Conservation (phyloP, 2,113 vertebrate genomes). For the Taurulus bubalis region DNA sequence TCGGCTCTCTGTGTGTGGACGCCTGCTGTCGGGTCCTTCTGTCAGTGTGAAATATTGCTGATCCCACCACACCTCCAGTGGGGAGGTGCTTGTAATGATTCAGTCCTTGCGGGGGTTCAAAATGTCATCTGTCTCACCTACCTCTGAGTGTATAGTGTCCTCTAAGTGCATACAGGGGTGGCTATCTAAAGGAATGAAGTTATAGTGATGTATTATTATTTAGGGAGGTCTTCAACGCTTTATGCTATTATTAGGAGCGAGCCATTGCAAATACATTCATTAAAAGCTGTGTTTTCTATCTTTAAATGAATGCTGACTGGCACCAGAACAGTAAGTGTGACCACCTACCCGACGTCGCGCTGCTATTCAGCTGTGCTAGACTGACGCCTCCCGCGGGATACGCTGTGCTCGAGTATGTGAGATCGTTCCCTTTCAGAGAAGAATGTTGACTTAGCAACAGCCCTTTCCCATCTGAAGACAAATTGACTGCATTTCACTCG, state of each 20-base stretch:
- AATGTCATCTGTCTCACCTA: conserved; percentile 78
- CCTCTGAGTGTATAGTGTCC: conserved; percentile 63
- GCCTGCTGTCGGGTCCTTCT: conserved; percentile 84
- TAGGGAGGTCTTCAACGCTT: background rate
- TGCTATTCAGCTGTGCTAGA: background rate
- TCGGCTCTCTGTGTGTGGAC: conserved; percentile 53
- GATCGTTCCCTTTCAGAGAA: background rate
- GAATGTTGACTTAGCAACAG: conserved; percentile 28
- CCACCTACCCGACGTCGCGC: background rate
- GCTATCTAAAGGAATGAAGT: conserved; percentile 2
- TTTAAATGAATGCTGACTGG: conserved; percentile 2
- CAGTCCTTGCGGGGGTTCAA: conserved; percentile 79
- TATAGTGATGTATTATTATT: background rate
- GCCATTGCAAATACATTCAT: background rate
- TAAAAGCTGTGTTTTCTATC: background rate
- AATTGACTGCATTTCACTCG: conserved; percentile 36
- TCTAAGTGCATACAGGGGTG: conserved; percentile 42
- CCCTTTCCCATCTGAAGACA: conserved; percentile 16
- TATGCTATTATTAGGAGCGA: background rate
- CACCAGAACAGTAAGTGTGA: background rate
- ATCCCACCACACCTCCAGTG: conserved; percentile 79
- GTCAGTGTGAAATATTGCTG: conserved; percentile 85
- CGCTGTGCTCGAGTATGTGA: background rate
- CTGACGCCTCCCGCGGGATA: background rate
- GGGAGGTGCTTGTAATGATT: conserved; percentile 80